A percentile compares a stretch with the other conserved stretches of the same genome.
These are phyloP conservation scores for Eulemur macaco DNA, from an alignment of 2,113 vertebrate species.

Conservation along the genomic window DNA sequence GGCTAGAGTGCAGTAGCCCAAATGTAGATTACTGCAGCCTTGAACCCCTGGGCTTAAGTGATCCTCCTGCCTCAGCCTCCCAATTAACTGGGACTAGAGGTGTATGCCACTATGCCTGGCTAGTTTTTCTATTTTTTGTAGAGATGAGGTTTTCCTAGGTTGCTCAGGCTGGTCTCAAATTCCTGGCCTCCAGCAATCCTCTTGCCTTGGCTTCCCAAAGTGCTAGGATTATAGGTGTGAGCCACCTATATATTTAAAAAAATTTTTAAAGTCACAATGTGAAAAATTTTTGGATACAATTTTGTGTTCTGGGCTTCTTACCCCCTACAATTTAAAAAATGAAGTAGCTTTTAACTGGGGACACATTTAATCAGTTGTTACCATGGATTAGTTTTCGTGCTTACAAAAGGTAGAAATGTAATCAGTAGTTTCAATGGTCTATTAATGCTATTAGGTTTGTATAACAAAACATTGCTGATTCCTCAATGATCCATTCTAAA, in stretches of 20 bases:
- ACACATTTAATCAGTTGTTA: conserved; percentile 10
- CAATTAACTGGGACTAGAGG: too few relatives aligned
- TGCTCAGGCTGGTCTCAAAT: too few relatives aligned
- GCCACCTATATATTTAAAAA: background rate
- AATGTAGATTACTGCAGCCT: too few relatives aligned
- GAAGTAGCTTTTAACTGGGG: conserved; percentile 15
- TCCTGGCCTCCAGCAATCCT: too few relatives aligned
- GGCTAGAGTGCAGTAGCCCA: too few relatives aligned
- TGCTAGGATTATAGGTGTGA: too few relatives aligned
- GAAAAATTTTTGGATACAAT: background rate
- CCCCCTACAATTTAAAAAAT: background rate
- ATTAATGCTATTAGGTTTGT: background rate
- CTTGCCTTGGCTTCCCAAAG: too few relatives aligned
- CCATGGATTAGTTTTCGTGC: background rate
- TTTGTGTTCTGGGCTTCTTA: conserved; percentile 2
- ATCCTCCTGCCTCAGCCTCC: too few relatives aligned
- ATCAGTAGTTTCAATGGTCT: background rate
- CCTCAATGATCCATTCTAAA: background rate
- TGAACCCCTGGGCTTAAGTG: too few relatives aligned
- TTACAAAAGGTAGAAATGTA: background rate
- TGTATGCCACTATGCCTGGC: too few relatives aligned
- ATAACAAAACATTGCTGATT: conserved; percentile 8
- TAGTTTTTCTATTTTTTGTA: too few relatives aligned
- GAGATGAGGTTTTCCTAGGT: too few relatives aligned
- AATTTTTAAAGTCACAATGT: background rate